These are phyloP conservation scores for Thamnophis sirtalis DNA, from an alignment of 2,113 vertebrate species.

Conservation along the genomic window DNA sequence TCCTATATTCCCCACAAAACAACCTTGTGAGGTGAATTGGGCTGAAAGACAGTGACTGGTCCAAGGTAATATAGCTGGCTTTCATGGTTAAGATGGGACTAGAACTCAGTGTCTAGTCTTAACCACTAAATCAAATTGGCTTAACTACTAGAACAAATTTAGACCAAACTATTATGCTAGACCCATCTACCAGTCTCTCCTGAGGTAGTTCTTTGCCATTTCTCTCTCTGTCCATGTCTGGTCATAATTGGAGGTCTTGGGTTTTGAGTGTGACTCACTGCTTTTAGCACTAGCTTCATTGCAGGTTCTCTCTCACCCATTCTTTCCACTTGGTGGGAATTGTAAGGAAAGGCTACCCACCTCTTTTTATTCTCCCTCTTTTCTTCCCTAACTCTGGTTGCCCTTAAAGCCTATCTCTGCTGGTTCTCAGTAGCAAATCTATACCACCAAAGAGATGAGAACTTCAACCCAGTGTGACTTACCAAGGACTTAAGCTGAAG, in stretches of 20 bases:
- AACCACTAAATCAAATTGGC: neutral
- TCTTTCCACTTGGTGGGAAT: neutral
- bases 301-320: neutral
- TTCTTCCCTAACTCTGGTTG: neutral
- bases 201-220: neutral
- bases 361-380: neutral
- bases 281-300: neutral
- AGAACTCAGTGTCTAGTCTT: neutral
- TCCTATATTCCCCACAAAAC: neutral
- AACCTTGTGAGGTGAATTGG: neutral
- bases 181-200: neutral
- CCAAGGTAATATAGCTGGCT: neutral
- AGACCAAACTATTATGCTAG: neutral
- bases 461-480: neutral
- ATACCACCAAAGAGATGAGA: neutral
- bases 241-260: neutral
- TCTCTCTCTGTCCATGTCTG: neutral
- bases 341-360: neutral
- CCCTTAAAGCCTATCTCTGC: neutral
- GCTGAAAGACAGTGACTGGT: neutral
- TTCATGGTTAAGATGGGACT: neutral
- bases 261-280: neutral
- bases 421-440: neutral
- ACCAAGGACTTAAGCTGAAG: neutral
- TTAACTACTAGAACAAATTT: neutral